Evolutionary conservation across 2,888 invertebrate genomes (phyloP), one percentile per base, ranked within the genome.

Genomic region (Argyresthia albistria): DNA sequence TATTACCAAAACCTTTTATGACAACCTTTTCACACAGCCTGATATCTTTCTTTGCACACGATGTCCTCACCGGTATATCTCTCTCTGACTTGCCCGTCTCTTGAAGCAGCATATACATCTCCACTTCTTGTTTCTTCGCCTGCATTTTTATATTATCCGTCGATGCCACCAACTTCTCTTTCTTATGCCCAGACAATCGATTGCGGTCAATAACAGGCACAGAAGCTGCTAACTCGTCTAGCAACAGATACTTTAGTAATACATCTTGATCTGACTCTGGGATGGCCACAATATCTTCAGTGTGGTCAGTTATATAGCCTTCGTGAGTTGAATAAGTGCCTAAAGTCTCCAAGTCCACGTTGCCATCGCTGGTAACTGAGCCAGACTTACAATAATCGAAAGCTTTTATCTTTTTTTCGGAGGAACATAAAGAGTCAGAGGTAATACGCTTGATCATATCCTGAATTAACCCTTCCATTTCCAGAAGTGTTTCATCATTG

Each of bases 381-480:
- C 25, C 25, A 35, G n/a, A 25, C n/a, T 16, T n/a, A 8, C 25
- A n/a, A 8, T 46, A n/a, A 35, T 15, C 50, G 9, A 8, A 51
- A 8, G 47, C 14, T 10, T 36, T 54, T 4, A 35, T 71, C 67
- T 39, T 68, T 67, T 36, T 60, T 64, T 11, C 55, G 8, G n/a
- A 12, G 4, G 48, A 12, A 4, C 78, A 76, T 0, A 76, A 70
- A 1, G 76, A 73, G 57, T 43, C 14, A 4, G 42, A 50, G 15
- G 72, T 66, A n/a, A 82, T 78, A 51, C 79, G 69, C 9, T 78
- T 73, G 56, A 84, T 73, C 69, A 82, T 76, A 42, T 82, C 80
- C 59, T 69, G 79, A 47, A 83, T 75, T 53, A 84, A 82, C 1
- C 73, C 67, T 60, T 82, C 80, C 80, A 82, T 80, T 51, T 79